These are phyloP conservation scores for Chaenogobius annularis DNA, from an alignment of 2,113 vertebrate species.

Conservation along the genomic window DNA sequence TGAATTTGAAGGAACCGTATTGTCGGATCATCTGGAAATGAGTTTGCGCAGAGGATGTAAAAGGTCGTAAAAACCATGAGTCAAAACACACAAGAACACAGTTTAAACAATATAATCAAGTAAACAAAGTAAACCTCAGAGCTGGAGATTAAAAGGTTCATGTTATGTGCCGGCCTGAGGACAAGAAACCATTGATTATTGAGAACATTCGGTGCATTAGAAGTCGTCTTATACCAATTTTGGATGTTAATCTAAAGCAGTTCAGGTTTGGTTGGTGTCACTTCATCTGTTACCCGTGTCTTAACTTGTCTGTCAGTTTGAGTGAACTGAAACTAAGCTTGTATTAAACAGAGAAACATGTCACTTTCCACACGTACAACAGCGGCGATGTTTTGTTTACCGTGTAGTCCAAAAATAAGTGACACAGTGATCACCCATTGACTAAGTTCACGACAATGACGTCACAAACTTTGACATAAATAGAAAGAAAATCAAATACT, in stretches of 20 bases:
- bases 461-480: no score
- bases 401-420: neutral
- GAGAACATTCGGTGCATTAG: neutral
- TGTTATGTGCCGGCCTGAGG: no score
- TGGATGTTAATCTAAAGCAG: neutral
- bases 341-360: neutral
- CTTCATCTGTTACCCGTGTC: neutral
- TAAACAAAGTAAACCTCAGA: neutral
- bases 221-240: neutral
- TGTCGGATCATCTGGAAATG: neutral
- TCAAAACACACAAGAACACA: neutral
- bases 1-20: neutral
- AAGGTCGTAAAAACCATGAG: neutral
- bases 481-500: no score
- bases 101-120: neutral
- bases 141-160: no score
- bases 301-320: neutral
- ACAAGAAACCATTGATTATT: no score
- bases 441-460: no score
- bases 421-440: no score
- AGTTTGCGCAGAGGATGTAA: neutral
- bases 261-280: neutral
- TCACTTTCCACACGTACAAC: neutral
- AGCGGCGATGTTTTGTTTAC: no score
- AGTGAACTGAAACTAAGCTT: neutral